Percentiles rank a stretch among this genome's conserved stretches.
These are phyloP conservation scores for Pelusios castaneus DNA, from an alignment of 2,113 vertebrate genomes.

Conservation along the genomic window DNA sequence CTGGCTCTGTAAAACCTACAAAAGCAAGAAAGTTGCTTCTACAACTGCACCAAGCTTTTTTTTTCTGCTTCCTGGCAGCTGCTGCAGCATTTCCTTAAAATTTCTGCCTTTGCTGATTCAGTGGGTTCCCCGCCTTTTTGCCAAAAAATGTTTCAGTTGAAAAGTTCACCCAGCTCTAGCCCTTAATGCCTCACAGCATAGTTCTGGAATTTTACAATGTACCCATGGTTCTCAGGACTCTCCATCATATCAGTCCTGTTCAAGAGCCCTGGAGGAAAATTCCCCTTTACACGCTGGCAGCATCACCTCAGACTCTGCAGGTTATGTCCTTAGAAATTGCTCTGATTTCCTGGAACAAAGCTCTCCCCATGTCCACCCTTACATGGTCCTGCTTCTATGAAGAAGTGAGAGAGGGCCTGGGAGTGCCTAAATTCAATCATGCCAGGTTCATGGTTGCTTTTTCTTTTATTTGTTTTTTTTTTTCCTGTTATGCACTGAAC, in stretches of 20 bases:
- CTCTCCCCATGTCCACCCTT: accelerated
- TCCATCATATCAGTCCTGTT: neutral
- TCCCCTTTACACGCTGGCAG: neutral
- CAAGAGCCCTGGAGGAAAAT: neutral
- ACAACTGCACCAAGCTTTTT: neutral
- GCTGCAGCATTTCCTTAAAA: neutral
- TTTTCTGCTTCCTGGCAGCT: neutral
- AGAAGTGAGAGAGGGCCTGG: neutral
- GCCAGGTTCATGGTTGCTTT: neutral
- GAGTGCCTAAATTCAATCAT: neutral
- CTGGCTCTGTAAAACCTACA: neutral
- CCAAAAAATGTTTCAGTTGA: neutral
- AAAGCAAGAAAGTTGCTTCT: neutral
- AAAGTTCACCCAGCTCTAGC: neutral
- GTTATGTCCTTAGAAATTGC: neutral
- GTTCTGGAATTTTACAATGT: neutral
- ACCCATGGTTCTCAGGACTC: neutral
- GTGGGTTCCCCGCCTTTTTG: neutral
- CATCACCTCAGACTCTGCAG: neutral
- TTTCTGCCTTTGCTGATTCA: neutral
- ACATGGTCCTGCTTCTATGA: neutral
- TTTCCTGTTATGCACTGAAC: neutral
- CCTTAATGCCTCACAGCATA: neutral
- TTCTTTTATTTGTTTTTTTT: neutral
- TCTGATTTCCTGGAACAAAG: neutral